Evolutionary conservation across 2,888 invertebrate genomes (phyloP).

Genomic region (Erannis defoliaria): DNA sequence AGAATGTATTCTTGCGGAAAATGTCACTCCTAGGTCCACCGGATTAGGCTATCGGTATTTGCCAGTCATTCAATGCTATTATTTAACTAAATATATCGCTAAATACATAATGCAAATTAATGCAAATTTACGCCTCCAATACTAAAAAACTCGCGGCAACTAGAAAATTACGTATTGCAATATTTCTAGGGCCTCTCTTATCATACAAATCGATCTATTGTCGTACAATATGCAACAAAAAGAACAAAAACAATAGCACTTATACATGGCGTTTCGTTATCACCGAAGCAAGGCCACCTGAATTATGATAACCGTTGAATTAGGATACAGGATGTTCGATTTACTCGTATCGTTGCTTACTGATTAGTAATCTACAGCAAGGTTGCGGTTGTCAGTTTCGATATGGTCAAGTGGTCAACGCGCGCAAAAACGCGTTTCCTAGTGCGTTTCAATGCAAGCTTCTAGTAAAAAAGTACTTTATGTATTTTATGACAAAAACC

Average conservation of each 20-base stretch:
- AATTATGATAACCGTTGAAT: slow-evolving; percentile 75
- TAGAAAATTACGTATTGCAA: slow-evolving; percentile 2
- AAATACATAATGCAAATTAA: neutral
- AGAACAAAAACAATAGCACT: slow-evolving; percentile 61
- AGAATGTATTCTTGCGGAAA: too few species aligned
- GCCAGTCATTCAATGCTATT: too few species aligned
- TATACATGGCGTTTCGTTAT: slow-evolving; percentile 64
- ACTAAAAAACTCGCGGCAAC: neutral
- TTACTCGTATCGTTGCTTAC: slow-evolving; percentile 9
- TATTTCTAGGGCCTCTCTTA: slow-evolving; percentile 26
- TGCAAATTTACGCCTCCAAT: neutral
- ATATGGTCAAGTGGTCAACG: slow-evolving; percentile 17
- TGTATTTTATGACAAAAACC: neutral
- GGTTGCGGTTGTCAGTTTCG: slow-evolving; percentile 18
- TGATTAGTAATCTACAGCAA: slow-evolving; percentile 13
- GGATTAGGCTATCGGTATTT: too few species aligned
- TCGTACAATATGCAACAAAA: slow-evolving; percentile 60
- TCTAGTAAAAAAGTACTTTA: neutral
- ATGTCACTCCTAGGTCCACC: too few species aligned
- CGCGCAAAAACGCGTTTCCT: slow-evolving; percentile 32
- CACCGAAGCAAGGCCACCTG: slow-evolving; percentile 75
- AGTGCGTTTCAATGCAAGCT: slow-evolving; percentile 26
- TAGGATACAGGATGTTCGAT: slow-evolving; percentile 72
- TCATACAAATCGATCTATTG: slow-evolving; percentile 14
- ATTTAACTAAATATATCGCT: too few species aligned